phyloP scores from a whole-genome alignment of 1,140 invertebrate genomes.

The Philotrypesis tridentata region DNA sequence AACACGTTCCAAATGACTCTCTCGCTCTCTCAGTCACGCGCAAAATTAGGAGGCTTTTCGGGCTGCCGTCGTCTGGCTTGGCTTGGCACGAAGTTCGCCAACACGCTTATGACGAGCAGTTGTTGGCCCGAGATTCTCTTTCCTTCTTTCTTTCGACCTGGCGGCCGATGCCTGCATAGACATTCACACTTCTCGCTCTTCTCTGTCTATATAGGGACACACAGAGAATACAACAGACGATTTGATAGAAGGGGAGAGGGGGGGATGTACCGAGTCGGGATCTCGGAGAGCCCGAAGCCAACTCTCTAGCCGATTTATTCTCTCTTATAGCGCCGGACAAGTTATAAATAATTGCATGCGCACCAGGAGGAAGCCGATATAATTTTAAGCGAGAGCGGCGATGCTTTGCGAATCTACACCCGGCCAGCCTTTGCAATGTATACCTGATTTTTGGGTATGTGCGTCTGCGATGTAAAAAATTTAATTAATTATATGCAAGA shows the following conservation, averaged over 20 bases:
- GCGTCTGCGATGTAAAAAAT: too few relatives aligned
- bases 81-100: background rate
- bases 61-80: background rate
- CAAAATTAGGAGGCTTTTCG: constrained; percentile 36
- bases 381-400: constrained; percentile 42
- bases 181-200: too few relatives aligned
- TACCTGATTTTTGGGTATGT: too few relatives aligned
- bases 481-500: too few relatives aligned
- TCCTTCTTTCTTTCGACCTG: constrained; percentile 2
- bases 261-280: background rate
- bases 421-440: too few relatives aligned
- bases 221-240: background rate
- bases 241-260: background rate
- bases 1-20: background rate
- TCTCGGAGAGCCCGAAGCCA: background rate
- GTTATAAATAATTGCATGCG: constrained; percentile 40
- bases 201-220: too few relatives aligned
- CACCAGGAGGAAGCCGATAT: constrained; percentile 17
- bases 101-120: constrained; percentile 20
- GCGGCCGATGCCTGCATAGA: background rate
- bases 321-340: constrained; percentile 7
- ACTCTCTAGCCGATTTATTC: background rate
- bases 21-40: constrained; percentile 14
- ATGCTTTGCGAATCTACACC: background rate
- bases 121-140: constrained; percentile 28